phyloP scores from a whole-genome alignment of 1,140 invertebrate genomes.

The Neodiprion virginianus region DNA sequence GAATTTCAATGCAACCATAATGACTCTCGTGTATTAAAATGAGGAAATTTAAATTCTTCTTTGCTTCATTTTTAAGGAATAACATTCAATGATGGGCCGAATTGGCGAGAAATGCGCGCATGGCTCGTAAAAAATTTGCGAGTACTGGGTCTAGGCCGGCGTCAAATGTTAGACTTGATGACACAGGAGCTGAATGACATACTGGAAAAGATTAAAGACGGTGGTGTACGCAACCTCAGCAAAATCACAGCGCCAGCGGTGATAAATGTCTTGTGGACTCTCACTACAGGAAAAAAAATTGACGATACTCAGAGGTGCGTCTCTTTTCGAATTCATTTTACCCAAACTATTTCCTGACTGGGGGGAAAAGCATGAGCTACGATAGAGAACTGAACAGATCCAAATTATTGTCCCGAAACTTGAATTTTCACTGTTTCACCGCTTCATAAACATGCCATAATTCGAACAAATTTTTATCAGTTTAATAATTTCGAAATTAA shows the following conservation, averaged over 20 bases:
- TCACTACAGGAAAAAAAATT: slow-evolving; percentile 71
- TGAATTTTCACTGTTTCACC: background rate
- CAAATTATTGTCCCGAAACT: background rate
- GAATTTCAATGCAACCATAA: too few species aligned
- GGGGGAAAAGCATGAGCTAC: background rate
- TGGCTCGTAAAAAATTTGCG: slow-evolving; percentile 76
- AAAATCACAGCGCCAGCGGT: slow-evolving; percentile 66
- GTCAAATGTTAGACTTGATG: slow-evolving; percentile 75
- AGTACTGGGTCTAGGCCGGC: slow-evolving; percentile 77
- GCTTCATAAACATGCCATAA: background rate
- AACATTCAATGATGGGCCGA: slow-evolving; percentile 76
- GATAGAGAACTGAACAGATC: background rate
- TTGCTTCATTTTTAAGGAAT: slow-evolving; percentile 63
- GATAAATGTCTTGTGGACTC: slow-evolving; percentile 78
- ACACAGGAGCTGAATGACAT: slow-evolving; percentile 67
- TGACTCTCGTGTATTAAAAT: too few species aligned
- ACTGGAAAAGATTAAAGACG: slow-evolving; percentile 57
- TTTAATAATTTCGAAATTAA: slow-evolving; percentile 10
- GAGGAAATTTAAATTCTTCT: too few species aligned
- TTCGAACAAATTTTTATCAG: background rate
- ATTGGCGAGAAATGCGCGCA: slow-evolving; percentile 78
- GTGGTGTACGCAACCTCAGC: slow-evolving; percentile 50
- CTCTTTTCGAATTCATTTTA: background rate
- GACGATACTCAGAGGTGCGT: slow-evolving; percentile 40
- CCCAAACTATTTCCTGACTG: too few species aligned